phyloP scores from a whole-genome alignment of 2,113 vertebrate genomes.

The Promerops cafer region DNA sequence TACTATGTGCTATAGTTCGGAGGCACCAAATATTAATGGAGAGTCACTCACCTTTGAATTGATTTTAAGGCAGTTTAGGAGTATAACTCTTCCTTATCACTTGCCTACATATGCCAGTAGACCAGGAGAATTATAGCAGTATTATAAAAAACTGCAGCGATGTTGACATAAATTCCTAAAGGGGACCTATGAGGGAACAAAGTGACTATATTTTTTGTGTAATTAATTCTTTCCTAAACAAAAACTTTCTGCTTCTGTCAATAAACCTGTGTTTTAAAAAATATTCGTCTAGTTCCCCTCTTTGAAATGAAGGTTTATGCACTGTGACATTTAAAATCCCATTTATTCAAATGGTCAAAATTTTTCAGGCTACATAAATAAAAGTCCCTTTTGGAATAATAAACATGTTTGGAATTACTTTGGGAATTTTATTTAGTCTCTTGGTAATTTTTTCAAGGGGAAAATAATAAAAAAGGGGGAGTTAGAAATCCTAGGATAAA shows the following conservation, averaged over 20 bases:
- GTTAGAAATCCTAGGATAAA: background rate
- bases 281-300: background rate
- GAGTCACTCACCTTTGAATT: background rate
- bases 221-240: background rate
- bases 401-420: background rate
- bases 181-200: background rate
- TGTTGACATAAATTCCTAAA: background rate
- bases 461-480: background rate
- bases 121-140: background rate
- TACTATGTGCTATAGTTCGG: background rate
- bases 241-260: background rate
- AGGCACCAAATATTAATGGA: background rate
- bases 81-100: background rate
- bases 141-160: background rate
- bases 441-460: background rate
- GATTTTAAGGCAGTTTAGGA: background rate
- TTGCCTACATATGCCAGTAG: background rate
- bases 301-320: background rate
- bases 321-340: background rate
- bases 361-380: background rate
- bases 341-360: background rate
- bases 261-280: background rate
- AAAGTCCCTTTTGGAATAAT: background rate
- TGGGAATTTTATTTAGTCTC: background rate
- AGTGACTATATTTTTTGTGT: background rate